These are phyloP conservation scores for Nestor notabilis DNA, from an alignment of 2,113 vertebrate species.

Conservation along the genomic window DNA sequence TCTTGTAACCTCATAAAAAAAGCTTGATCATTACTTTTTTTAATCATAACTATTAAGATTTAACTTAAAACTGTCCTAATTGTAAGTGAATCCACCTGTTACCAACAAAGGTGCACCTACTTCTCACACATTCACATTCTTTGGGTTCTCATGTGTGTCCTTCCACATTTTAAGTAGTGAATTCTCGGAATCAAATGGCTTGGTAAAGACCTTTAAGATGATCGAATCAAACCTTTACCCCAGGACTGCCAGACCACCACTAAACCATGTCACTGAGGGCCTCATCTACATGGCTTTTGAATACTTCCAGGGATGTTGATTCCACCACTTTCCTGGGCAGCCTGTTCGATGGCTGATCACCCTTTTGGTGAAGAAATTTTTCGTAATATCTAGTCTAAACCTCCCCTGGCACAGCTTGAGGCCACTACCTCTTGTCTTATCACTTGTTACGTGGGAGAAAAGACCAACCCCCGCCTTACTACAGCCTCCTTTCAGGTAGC, in stretches of 20 bases:
- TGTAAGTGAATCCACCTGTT: background rate
- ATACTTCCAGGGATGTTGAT: background rate
- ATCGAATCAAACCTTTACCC: background rate
- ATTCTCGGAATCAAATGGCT: background rate
- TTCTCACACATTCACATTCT: background rate
- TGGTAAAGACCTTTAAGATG: background rate
- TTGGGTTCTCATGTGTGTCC: background rate
- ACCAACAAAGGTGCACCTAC: background rate
- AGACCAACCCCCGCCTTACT: background rate
- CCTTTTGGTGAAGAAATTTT: background rate
- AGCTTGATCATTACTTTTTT: background rate
- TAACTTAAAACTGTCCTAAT: background rate
- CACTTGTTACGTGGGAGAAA: background rate
- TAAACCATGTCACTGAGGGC: background rate
- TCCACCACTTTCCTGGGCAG: background rate
- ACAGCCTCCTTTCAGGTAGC: background rate
- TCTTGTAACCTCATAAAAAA: background rate
- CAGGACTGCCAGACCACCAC: background rate
- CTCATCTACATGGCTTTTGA: background rate
- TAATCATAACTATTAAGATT: background rate
- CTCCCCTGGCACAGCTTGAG: background rate
- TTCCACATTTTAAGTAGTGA: accelerated
- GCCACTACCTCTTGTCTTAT: background rate
- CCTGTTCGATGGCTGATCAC: background rate
- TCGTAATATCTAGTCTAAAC: background rate